Percentiles rank a stretch among this genome's conserved stretches.
These are phyloP conservation scores for Callorhinus ursinus DNA, from an alignment of 2,113 vertebrate species.

Conservation along the genomic window DNA sequence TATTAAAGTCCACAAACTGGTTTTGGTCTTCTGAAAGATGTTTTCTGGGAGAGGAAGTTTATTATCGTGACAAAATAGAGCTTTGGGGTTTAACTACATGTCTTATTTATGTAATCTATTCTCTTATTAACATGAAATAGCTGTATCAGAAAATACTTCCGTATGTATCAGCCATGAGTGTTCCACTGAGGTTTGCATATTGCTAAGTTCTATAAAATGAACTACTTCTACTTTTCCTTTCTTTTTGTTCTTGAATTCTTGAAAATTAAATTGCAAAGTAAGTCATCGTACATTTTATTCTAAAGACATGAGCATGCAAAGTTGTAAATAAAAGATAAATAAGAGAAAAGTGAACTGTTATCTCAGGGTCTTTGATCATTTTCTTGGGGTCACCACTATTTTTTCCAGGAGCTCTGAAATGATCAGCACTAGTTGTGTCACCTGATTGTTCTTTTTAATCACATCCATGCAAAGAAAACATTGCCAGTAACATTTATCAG, in stretches of 20 bases:
- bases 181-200: constrained; percentile 30
- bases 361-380: neutral
- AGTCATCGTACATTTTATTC: neutral
- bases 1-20: neutral
- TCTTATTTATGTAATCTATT: neutral
- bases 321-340: neutral
- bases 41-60: constrained; percentile 47
- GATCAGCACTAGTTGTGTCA: neutral
- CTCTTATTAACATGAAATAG: constrained; percentile 5
- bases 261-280: neutral
- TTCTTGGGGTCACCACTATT: neutral
- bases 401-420: constrained; percentile 19
- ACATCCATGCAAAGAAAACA: neutral
- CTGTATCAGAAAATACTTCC: neutral
- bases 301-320: neutral
- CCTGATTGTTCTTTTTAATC: neutral
- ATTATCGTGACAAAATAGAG: constrained; percentile 20
- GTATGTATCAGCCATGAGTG: neutral
- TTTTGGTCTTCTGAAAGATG: constrained; percentile 43
- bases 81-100: neutral
- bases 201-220: constrained; percentile 40
- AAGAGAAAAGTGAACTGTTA: neutral
- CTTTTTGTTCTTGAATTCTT: neutral
- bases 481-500: neutral
- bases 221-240: neutral